Base-by-base conservation (phyloP, 1,140 invertebrate genomes). In the Scaptomyza graminum region DNA sequence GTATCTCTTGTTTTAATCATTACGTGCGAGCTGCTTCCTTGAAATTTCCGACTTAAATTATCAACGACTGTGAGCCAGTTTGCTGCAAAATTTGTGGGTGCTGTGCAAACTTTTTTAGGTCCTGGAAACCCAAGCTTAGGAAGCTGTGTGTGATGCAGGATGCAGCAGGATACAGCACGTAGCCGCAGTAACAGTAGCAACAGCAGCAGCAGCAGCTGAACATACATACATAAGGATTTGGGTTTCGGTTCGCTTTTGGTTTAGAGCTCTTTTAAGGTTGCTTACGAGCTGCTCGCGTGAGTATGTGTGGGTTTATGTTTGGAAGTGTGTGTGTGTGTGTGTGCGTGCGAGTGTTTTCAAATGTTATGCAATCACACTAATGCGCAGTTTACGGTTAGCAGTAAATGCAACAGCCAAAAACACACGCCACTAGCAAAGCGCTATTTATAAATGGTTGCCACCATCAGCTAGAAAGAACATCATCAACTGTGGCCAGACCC, bases 21-120 rank as follows among this genome's bases (percentile, higher is more conserved):
- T 84, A 84, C 80, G 80, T 83, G 66, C 66, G 39, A 67, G 55
- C 49, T 52, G 69, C 31, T 82, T 84, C 68, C 81, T 79, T 85
- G 73, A 88, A 88, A 88, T 88, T 83, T 88, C 83, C 83, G 79
- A 83, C 83, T 83, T 83, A 88, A 88, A 88, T 88, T 88, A 88
- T 88, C 83, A 88, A 85, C 83, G 74, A 76, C 61, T 65, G 74
- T 69, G 66, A 74, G 63, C 77, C 55, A 65, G 63, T 63, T 3
- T 37, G 80, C 73, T 80, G 76, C 54, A 62, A 80, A 72, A 76
- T 84, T 83, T 83, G 80, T 82, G 80, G 75, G 64, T 68, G 80
- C 67, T 73, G 67, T 69, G 72, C 59, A 83, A 76, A 84, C 76
- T 83, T 82, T 41, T 82, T 41, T 84, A 44, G 8, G 8, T 9